Percentiles rank a stretch among this genome's conserved stretches.
These are phyloP conservation scores for Peromyscus leucopus DNA, from an alignment of 2,113 vertebrate genomes.

Conservation along the genomic window DNA sequence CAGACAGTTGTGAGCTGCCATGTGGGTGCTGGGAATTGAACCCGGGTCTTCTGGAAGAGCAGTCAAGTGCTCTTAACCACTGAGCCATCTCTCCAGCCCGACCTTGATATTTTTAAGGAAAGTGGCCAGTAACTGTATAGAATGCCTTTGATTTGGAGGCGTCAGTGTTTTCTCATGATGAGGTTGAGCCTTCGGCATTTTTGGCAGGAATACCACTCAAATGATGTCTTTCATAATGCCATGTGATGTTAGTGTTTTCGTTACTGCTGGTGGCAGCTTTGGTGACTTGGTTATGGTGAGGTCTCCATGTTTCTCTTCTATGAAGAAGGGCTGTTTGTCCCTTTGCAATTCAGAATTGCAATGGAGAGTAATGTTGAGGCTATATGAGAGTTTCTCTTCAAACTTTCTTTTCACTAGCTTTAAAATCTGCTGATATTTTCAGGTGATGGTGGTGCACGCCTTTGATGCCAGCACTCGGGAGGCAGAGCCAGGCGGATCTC, in stretches of 20 bases:
- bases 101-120: background rate
- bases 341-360: no score
- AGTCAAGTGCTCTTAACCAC: no score
- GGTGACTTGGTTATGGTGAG: background rate
- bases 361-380: background rate
- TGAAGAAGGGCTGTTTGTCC: background rate
- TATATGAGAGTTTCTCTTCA: background rate
- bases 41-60: no score
- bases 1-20: no score
- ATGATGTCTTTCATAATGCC: background rate
- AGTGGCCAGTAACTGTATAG: background rate
- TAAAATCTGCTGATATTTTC: background rate
- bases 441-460: no score
- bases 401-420: background rate
- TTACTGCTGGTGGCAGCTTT: background rate
- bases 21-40: no score
- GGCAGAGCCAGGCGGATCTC: no score
- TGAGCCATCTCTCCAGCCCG: no score
- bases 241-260: background rate
- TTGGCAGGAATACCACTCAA: background rate
- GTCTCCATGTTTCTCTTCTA: background rate
- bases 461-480: no score
- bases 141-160: background rate
- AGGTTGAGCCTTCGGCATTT: background rate
- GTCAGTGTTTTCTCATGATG: background rate